Base-by-base conservation (phyloP, 92 coral and sea anemone species). In the Isaurus tuberculatus region DNA sequence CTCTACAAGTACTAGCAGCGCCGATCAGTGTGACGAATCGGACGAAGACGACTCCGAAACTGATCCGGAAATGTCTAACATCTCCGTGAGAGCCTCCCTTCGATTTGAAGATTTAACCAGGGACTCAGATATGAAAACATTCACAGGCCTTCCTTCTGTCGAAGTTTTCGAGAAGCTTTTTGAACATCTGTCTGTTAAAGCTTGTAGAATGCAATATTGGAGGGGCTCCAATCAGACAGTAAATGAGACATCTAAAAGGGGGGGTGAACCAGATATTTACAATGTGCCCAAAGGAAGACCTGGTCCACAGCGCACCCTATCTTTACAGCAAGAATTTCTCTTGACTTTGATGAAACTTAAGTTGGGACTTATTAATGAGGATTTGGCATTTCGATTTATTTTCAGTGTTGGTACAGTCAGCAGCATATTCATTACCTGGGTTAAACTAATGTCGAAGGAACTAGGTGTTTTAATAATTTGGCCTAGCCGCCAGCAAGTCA, bases 191-290 rank as follows among this genome's bases (percentile, higher is more conserved):
- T 30, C 29, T 34, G 48, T 40, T 43, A 88, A 88, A 71, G 91
- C 88, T 23, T 68, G 57, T 20, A 58, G 53, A 30, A 88, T 88
- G 91, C 91, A 84, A 75, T 87, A 88, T 66, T 88, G 89, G 91
- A 69, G 80, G 25, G 91, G 88, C 23, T 51, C 51, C 28, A 88
- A 84, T 60, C 88, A 75, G 77, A 75, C 91, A 48, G 60, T 75
- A 4, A 75, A 74, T 43, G 89, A 75, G 61, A 86, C 85, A 17
- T 10, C 72, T 51, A 61, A 32, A 26, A 16, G 25, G 25, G 63
- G 22, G 25, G 44, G 2, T 40, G 44, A 40, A 40, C 42, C 42
- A 36, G 44, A 40, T 40, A 40, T 40, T 40, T 40, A 40, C 44
- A 29, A 40, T 73, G 43, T 55, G 29, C 40, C 72, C n/a, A 53